Conservation (phyloP, 2,113 vertebrate genomes). For the Oriolus oriolus region DNA sequence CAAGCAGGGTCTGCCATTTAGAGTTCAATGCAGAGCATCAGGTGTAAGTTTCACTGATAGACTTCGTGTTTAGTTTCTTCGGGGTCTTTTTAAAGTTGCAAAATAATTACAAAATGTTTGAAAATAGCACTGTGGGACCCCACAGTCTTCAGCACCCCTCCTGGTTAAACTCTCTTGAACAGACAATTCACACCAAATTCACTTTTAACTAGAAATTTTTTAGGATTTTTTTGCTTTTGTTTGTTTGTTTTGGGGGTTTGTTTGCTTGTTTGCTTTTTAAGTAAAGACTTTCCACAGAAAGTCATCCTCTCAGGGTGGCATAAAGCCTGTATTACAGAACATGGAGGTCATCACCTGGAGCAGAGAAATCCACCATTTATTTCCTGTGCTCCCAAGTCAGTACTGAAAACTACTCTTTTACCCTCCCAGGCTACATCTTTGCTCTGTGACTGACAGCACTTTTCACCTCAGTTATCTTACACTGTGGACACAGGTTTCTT, state of each 20-base stretch:
- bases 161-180: background rate
- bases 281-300: background rate
- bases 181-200: background rate
- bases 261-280: background rate
- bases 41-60: background rate
- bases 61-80: background rate
- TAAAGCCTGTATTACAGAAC: background rate
- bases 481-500: background rate
- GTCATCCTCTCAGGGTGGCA: background rate
- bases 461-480: background rate
- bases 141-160: background rate
- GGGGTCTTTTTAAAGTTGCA: background rate
- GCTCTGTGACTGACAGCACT: background rate
- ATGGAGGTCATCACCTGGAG: background rate
- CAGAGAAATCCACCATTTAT: background rate
- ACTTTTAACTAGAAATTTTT: background rate
- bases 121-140: background rate
- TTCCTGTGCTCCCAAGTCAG: background rate
- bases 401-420: background rate
- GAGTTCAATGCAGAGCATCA: background rate
- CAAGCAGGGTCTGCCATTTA: background rate
- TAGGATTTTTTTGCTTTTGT: background rate
- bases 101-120: background rate
- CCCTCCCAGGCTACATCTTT: background rate
- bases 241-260: background rate